Evolutionary conservation across 2,888 invertebrate species (phyloP).

Genomic region (Pristionchus exspectatus): DNA sequence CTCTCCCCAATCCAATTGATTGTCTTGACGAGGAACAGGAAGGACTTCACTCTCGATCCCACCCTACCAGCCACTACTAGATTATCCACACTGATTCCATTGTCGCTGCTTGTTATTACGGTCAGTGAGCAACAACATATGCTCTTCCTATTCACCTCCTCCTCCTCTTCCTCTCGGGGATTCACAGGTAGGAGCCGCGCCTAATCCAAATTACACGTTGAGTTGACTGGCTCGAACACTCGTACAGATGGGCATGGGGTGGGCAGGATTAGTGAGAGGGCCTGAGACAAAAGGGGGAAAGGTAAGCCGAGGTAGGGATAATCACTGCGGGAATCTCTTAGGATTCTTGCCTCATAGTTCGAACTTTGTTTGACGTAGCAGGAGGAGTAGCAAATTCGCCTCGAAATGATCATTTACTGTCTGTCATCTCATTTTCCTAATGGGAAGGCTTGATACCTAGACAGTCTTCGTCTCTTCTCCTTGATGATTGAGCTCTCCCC

Average conservation of each 20-base stretch:
- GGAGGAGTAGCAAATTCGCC: no score
- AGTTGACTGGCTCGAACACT: constrained; percentile 28
- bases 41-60: background rate
- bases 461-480: background rate
- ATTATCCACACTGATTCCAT: constrained; percentile 18
- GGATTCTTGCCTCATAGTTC: no score
- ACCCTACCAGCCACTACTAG: background rate
- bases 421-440: background rate
- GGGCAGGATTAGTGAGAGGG: constrained; percentile 5
- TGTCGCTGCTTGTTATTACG: constrained; percentile 39
- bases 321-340: no score
- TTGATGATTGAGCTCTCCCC: background rate
- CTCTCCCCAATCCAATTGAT: constrained; percentile 15
- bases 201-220: constrained; percentile 53
- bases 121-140: constrained; percentile 54
- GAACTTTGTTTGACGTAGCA: no score
- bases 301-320: background rate
- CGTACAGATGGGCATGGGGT: constrained; percentile 33
- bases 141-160: constrained; percentile 26
- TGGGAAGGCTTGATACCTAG: no score
- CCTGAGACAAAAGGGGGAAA: background rate
- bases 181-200: constrained; percentile 49
- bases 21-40: constrained; percentile 52
- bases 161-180: constrained; percentile 1
- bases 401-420: no score